Evolutionary conservation across 2,797 vertebrate genomes (phyloP).

Genomic region (Lacerta viridis): DNA sequence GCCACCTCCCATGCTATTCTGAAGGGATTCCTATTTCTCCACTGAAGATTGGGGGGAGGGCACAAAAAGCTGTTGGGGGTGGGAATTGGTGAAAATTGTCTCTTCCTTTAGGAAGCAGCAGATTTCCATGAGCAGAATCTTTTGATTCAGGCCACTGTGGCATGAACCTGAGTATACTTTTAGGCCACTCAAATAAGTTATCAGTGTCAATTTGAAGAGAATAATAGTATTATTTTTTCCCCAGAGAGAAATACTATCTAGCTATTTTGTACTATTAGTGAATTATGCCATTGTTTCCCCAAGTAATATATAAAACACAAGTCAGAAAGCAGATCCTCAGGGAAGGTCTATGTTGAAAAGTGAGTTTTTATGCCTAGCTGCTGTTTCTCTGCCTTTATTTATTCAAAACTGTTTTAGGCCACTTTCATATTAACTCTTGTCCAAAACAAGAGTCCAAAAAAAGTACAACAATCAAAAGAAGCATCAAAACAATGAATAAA

Average conservation of each 20-base stretch:
- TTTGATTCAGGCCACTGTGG: not conserved
- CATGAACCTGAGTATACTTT: not conserved
- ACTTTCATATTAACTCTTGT: not conserved
- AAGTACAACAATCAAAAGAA: not conserved
- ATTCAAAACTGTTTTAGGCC: not conserved
- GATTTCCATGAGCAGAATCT: not conserved
- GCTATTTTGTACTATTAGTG: not conserved
- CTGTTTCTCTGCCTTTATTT: not conserved
- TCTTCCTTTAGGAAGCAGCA: not conserved
- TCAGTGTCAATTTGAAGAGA: not conserved
- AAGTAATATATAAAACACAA: not conserved
- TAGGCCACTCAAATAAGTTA: not conserved
- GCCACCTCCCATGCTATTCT: not conserved
- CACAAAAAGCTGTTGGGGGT: not conserved
- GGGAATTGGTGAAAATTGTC: not conserved
- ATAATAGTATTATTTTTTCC: not conserved
- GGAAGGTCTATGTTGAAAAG: not conserved
- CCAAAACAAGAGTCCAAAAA: not conserved
- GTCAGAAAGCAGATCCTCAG: slow-evolving; percentile 1
- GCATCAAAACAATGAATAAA: not conserved
- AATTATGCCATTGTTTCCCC: not conserved
- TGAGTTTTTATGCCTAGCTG: not conserved
- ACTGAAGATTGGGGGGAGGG: not conserved
- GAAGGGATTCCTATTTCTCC: not conserved
- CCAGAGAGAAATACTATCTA: not conserved